Evolutionary conservation across 2,888 invertebrate species (phyloP).

Genomic region (Syritta pipiens): DNA sequence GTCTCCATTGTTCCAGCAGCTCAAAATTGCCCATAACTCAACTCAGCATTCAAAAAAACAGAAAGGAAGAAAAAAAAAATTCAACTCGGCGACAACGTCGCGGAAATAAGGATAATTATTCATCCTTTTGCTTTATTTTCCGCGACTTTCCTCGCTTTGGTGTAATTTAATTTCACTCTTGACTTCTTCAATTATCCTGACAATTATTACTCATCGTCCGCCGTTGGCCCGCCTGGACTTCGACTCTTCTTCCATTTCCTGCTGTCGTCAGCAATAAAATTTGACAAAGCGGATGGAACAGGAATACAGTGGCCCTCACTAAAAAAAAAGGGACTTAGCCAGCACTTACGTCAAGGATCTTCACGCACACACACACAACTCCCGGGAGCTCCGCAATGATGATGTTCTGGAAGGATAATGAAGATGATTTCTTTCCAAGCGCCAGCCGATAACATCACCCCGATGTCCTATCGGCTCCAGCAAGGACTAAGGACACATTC

Average conservation of each 20-base stretch:
- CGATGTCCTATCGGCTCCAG: neutral
- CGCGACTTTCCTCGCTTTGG: neutral
- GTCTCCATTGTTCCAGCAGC: too few species aligned
- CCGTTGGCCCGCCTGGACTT: neutral
- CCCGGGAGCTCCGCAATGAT: neutral
- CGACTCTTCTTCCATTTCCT: neutral
- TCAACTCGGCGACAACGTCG: too few species aligned
- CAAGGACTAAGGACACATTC: slow-evolving; percentile 50
- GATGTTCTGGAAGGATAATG: slow-evolving; percentile 33
- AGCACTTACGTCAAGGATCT: slow-evolving; percentile 9
- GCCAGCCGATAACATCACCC: slow-evolving; percentile 6
- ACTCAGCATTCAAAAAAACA: too few species aligned
- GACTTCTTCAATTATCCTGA: slow-evolving; percentile 40
- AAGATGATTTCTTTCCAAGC: slow-evolving; percentile 36
- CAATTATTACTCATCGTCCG: slow-evolving; percentile 9
- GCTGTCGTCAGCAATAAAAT: slow-evolving; percentile 21
- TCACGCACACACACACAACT: neutral
- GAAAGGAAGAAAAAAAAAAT: neutral
- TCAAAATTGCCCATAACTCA: too few species aligned
- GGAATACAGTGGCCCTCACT: neutral
- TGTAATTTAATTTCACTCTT: slow-evolving; percentile 45
- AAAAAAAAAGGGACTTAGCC: slow-evolving; percentile 7
- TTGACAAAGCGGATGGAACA: too few species aligned
- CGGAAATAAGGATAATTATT: slow-evolving; percentile 8
- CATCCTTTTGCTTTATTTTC: neutral